These are phyloP conservation scores for Zaprionus tsacasi DNA, from an alignment of 1,140 invertebrate species.

Conservation along the genomic window DNA sequence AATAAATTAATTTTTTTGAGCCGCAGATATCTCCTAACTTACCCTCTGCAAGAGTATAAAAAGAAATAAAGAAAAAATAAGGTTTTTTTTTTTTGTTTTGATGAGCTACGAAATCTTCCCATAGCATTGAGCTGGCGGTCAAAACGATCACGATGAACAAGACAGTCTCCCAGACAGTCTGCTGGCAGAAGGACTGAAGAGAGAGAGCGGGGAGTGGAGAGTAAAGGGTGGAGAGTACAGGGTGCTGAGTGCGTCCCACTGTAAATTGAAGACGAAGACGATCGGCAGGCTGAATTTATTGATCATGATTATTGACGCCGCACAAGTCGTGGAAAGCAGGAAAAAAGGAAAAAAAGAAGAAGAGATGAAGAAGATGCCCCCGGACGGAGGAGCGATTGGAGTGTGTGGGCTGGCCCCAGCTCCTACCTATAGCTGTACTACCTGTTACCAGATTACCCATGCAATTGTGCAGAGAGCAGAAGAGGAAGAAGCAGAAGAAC, in stretches of 20 bases:
- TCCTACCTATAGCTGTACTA: conserved; percentile 42
- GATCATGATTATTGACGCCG: conserved; percentile 77
- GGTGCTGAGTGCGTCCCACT: background rate
- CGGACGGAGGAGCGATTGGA: conserved; percentile 33
- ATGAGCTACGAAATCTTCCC: conserved; percentile 63
- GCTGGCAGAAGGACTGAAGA: no score
- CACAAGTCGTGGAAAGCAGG: conserved; percentile 62
- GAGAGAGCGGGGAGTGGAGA: conserved; percentile 12
- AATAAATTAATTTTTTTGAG: no score
- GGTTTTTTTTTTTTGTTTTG: conserved; percentile 24
- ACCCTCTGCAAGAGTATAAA: background rate
- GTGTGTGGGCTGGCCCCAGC: background rate
- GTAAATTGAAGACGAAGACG: conserved; percentile 28
- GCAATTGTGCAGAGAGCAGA: conserved; percentile 47
- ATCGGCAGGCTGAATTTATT: conserved; percentile 68
- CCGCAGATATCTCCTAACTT: no score
- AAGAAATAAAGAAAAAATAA: conserved; percentile 24
- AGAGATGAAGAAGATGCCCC: conserved; percentile 64
- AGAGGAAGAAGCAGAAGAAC: conserved; percentile 1
- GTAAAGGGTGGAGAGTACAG: background rate
- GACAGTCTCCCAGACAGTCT: background rate
- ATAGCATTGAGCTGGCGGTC: conserved; percentile 66
- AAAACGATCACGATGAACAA: conserved; percentile 62
- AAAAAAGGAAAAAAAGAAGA: conserved; percentile 9
- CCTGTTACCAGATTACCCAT: conserved; percentile 31